Base-by-base conservation (phyloP, 2,888 invertebrate species). In the Monochamus alternatus region DNA sequence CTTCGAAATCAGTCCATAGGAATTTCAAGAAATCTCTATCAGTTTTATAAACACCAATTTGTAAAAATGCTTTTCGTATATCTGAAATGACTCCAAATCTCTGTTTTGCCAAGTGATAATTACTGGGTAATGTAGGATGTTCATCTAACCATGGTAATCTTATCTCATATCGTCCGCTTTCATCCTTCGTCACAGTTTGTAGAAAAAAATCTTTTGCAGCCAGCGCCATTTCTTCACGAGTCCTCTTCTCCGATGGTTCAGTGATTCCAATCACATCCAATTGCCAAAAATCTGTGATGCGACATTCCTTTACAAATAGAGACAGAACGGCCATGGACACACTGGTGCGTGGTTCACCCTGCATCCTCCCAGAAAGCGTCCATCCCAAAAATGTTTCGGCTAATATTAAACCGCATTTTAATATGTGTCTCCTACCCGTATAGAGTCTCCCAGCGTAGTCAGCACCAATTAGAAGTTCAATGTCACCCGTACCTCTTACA, bases 231-330 rank as follows among this genome's bases (percentile, higher is more conserved):
- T n/a, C n/a, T 32, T 63, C 63, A 7, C 10, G 9, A 8, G 32
- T 12, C 8, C 8, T 80, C n/a, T 73, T 82, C 69, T 84, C 82
- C 0, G 81, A 64, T 0, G 86, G 85, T 72, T 87, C 85, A 7
- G 38, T 78, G 8, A 87, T 87, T 0, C 86, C 86, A 3, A 86
- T 60, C 7, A 81, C 78, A 63, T 87, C 87, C 3, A 87, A 75
- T 31, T 69, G 73, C 86, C 87, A 87, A 62, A 87, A 77, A 68
- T 78, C 38, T 59, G 52, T 51, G 5, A 78, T 14, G 8, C 66
- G 66, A 12, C 67, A 62, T 12, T 78, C 71, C 10, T 71, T 73
- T 2, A 74, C 74, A 44, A 72, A 71, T 10, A 76, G 68, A 12
- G 52, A 63, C 14, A 71, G 30, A 30, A 22, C 63, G 3, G 74